phyloP scores from a whole-genome alignment of 2,113 vertebrate species.

The Nerophis ophidion region DNA sequence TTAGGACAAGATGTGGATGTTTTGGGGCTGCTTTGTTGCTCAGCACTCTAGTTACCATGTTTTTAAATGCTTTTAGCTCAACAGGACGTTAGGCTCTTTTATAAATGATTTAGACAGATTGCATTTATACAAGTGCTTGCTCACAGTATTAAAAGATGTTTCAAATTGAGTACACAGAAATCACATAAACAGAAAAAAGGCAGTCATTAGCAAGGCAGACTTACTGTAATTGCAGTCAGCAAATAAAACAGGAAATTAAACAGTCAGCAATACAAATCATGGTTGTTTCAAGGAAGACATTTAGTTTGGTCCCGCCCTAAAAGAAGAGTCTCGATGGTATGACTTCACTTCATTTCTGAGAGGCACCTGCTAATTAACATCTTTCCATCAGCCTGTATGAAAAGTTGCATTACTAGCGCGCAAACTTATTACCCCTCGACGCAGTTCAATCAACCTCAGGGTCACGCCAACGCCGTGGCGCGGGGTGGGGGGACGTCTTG shows the following conservation, averaged over 20 bases:
- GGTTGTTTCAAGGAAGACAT: constrained; percentile 64
- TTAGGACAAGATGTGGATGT: constrained; percentile 60
- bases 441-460: constrained; percentile 52
- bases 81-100: constrained; percentile 70
- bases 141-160: constrained; percentile 20
- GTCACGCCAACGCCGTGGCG: constrained; percentile 25
- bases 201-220: constrained; percentile 27
- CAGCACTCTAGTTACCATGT: constrained; percentile 66
- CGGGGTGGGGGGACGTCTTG: constrained; percentile 14
- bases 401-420: constrained; percentile 33
- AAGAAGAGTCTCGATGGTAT: neutral
- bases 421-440: constrained; percentile 55
- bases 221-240: constrained; percentile 12
- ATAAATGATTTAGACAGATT: constrained; percentile 69
- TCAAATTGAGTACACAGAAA: constrained; percentile 35
- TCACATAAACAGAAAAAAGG: constrained; percentile 38
- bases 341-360: constrained; percentile 35
- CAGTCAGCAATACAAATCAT: constrained; percentile 42
- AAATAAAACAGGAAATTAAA: constrained; percentile 25
- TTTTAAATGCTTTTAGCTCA: constrained; percentile 61
- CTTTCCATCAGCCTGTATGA: constrained; percentile 54
- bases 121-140: constrained; percentile 31
- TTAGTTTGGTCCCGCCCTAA: constrained; percentile 24
- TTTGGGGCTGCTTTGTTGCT: constrained; percentile 61
- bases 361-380: constrained; percentile 55